Evolutionary conservation across 2,797 vertebrate genomes (phyloP).

Genomic region (Anabacerthia variegaticeps): DNA sequence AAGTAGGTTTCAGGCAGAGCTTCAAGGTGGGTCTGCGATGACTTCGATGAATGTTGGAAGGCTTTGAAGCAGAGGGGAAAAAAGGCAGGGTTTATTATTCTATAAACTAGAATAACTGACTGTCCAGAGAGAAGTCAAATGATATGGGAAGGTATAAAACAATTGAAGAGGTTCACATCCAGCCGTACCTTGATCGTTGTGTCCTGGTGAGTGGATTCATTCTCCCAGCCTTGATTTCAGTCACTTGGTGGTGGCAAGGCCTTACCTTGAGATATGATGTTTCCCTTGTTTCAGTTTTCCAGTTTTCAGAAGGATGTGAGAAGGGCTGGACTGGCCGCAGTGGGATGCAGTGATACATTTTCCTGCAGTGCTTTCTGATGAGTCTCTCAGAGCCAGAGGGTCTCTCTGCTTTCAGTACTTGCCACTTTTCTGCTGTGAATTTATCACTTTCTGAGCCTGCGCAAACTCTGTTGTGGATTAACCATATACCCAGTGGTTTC

Average conservation of each 20-base stretch:
- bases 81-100: neutral
- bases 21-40: neutral
- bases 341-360: neutral
- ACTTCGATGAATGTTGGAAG: neutral
- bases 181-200: neutral
- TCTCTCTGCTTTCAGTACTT: neutral
- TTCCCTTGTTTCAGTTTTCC: neutral
- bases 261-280: rapidly evolving
- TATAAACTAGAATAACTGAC: neutral
- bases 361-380: neutral
- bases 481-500: neutral
- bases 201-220: neutral
- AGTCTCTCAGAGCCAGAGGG: neutral
- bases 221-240: neutral
- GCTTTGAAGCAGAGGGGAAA: neutral
- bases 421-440: neutral
- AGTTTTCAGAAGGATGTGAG: neutral
- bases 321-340: neutral
- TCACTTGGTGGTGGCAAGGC: neutral
- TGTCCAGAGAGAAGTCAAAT: neutral
- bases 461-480: neutral
- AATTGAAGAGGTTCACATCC: neutral
- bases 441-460: neutral
- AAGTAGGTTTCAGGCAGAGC: neutral
- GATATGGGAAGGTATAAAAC: neutral